phyloP scores from a whole-genome alignment of 1,140 invertebrate species.

The Macrobrachium rosenbergii region DNA sequence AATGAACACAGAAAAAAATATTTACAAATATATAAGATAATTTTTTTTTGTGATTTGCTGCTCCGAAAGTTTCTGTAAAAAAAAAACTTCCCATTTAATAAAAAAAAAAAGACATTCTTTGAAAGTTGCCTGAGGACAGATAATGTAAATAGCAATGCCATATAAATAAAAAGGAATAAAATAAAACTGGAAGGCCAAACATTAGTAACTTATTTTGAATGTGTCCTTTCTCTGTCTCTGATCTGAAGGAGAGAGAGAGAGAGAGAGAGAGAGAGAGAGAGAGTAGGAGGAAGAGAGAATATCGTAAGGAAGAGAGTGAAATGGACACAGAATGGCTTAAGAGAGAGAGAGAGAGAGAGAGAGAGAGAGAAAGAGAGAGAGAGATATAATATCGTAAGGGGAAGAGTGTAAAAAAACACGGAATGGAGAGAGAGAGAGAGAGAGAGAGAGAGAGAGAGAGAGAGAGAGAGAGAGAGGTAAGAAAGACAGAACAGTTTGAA shows the following conservation, averaged over 20 bases:
- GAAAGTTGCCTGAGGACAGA: too few species aligned
- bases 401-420: background rate
- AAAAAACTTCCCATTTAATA: too few species aligned
- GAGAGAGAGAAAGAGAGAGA: background rate
- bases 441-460: background rate
- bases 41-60: too few species aligned
- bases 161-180: too few species aligned
- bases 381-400: background rate
- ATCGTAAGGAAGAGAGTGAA: background rate
- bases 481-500: background rate
- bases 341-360: background rate
- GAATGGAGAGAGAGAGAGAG: background rate
- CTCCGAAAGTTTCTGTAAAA: too few species aligned
- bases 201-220: too few species aligned
- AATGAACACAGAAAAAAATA: too few species aligned
- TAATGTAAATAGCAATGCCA: too few species aligned
- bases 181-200: too few species aligned
- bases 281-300: background rate
- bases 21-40: too few species aligned
- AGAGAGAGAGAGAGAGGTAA: background rate
- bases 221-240: too few species aligned
- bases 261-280: constrained; percentile 16
- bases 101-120: too few species aligned
- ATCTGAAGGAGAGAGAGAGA: background rate
- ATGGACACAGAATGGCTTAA: background rate